Evolutionary conservation across 1,140 invertebrate species (phyloP).

Genomic region (Drosophila ironensis): DNA sequence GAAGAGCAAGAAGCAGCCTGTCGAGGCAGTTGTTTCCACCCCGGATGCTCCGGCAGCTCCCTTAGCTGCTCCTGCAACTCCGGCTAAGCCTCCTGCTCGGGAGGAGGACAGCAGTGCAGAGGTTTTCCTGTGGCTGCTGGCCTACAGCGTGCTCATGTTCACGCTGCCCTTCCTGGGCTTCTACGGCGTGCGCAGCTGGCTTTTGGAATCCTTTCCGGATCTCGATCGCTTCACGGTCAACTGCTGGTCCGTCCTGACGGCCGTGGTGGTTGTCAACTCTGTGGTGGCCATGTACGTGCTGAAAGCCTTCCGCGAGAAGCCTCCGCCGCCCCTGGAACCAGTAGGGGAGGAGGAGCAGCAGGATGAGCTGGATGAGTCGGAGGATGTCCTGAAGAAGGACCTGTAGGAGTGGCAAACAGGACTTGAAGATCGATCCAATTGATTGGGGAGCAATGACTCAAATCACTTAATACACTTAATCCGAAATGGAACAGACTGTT

Average conservation of each 20-base stretch:
- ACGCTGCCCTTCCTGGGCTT: conserved; percentile 90
- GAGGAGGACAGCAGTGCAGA: conserved; percentile 43
- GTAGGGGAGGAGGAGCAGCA: conserved; percentile 83
- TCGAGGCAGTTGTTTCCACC: neutral
- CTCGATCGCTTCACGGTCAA: conserved; percentile 85
- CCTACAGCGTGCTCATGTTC: conserved; percentile 92
- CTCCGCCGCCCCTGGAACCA: conserved; percentile 67
- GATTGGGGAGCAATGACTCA: no score
- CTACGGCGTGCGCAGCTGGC: conserved; percentile 86
- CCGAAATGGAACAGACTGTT: neutral
- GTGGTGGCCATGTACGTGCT: conserved; percentile 91
- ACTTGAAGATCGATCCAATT: no score
- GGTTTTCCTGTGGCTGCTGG: conserved; percentile 86
- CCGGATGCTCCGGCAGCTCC: neutral
- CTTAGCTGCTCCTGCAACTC: no score
- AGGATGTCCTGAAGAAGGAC: conserved; percentile 54
- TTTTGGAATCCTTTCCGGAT: conserved; percentile 85
- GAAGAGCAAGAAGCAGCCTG: conserved; percentile 39
- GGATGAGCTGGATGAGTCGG: conserved; percentile 28
- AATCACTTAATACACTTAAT: no score
- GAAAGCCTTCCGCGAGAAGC: conserved; percentile 87
- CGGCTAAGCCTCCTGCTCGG: neutral
- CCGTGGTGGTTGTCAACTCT: conserved; percentile 89
- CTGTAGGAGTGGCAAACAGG: neutral
- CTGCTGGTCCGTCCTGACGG: conserved; percentile 88